Evolutionary conservation across 2,797 vertebrate species (phyloP), one percentile per base, ranked within the genome.

Genomic region (Anomalospiza imberbis): DNA sequence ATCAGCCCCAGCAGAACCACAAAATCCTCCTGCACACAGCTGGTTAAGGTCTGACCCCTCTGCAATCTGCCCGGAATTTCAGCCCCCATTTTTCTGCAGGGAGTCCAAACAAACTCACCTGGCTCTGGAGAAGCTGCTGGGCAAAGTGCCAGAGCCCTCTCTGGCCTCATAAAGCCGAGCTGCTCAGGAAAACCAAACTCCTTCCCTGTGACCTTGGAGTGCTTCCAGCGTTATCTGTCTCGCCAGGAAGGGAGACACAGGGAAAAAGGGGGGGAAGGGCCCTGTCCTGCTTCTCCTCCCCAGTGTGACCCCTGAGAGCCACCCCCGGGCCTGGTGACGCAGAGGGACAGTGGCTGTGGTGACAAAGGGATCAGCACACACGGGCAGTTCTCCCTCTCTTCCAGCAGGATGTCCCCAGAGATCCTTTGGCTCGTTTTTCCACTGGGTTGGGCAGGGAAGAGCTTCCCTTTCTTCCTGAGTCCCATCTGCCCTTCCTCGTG

Each of bases 381-480:
- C 1, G 1, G 70, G 77, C 4, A 72, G 73, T 4, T 29, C 19
- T 55, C 65, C 61, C 36, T 44, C 32, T 25, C 76, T 26, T 25
- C 55, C 68, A 66, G 74, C 62, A 42, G 44, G 34, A 66, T n/a
- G 53, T 29, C 77, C 31, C 32, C 47, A 4, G 34, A 55, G 71
- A 32, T 5, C 2, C 0, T 38, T n/a, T 29, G 48, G 82, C 29
- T 86, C 2, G 0, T 26, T 72, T 82, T 5, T 15, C 36, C 34
- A 11, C 17, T 4, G 31, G 34, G 53, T 21, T 12, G 34, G 32
- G 38, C 63, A 50, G 45, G 58, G 53, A 66, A 40, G 50, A 44
- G 61, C 17, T 77, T 7, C 12, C 28, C 13, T 65, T 38, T 36
- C 40, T 40, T 66, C 44, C 60, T 17, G 55, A 9, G n/a, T 66